Percentiles rank a stretch among this genome's conserved stretches.
These are phyloP conservation scores for Camarhynchus parvulus DNA, from an alignment of 2,113 vertebrate genomes.

Conservation along the genomic window DNA sequence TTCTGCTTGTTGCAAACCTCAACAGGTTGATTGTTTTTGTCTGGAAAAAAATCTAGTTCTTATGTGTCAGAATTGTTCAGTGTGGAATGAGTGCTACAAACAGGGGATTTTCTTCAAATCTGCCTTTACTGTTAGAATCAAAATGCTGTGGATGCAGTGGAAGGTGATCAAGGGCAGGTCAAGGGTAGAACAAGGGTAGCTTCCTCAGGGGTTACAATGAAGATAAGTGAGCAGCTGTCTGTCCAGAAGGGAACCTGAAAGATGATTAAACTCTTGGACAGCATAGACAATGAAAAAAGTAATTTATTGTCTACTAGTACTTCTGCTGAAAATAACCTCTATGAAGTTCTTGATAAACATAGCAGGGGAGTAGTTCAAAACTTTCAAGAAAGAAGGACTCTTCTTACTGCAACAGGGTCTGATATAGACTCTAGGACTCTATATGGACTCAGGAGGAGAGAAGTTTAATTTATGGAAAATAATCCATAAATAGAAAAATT, in stretches of 20 bases:
- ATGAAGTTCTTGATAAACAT: not conserved
- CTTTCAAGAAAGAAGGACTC: not conserved
- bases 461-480: not conserved
- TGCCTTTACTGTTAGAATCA: not conserved
- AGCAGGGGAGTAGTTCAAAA: not conserved
- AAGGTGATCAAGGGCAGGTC: not conserved
- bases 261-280: not conserved
- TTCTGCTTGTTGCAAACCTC: not conserved
- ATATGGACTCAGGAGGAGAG: not conserved
- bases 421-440: not conserved
- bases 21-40: not conserved
- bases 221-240: not conserved
- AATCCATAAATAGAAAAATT: not conserved
- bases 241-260: not conserved
- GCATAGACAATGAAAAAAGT: not conserved
- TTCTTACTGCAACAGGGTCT: not conserved
- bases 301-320: not conserved
- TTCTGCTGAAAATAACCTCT: not conserved
- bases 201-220: not conserved
- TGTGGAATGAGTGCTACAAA: not conserved
- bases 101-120: not conserved
- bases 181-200: not conserved
- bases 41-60: not conserved
- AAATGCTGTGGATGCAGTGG: not conserved
- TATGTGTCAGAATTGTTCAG: not conserved